Percentiles rank a stretch among this genome's conserved stretches.
Conservation (phyloP, 2,797 vertebrate genomes). For the Sarcophilus harrisii region DNA sequence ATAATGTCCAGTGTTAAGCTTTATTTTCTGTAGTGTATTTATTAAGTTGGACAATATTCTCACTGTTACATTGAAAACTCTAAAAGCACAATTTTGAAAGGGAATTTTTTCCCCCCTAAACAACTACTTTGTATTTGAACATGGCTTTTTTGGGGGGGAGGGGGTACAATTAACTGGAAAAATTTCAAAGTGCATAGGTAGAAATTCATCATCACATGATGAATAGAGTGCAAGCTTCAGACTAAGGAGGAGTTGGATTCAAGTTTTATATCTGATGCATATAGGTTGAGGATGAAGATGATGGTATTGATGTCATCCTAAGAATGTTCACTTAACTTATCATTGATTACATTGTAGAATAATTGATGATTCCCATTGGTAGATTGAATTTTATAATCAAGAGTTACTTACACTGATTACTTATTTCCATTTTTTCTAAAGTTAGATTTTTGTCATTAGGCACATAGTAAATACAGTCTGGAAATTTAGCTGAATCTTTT, state of each 20-base stretch:
- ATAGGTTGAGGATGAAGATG: neutral
- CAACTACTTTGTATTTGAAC: neutral
- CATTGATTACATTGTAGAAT: neutral
- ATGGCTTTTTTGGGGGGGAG: neutral
- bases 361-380: neutral
- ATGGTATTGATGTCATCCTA: neutral
- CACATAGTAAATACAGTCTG: neutral
- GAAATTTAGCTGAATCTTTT: neutral
- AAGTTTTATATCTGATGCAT: neutral
- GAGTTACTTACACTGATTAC: neutral
- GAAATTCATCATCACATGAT: neutral
- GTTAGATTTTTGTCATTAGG: neutral
- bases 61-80: neutral
- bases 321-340: neutral
- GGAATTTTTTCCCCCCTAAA: neutral
- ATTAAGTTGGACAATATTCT: conserved; percentile 22
- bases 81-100: neutral
- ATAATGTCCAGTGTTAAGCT: neutral
- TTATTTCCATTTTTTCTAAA: neutral
- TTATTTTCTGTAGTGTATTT: conserved; percentile 15
- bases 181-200: neutral
- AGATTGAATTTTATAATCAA: neutral
- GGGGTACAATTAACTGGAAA: neutral
- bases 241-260: neutral
- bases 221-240: neutral